These are phyloP conservation scores for Oscheius sp. DNA, from an alignment of 2,888 invertebrate genomes.

Conservation along the genomic window DNA sequence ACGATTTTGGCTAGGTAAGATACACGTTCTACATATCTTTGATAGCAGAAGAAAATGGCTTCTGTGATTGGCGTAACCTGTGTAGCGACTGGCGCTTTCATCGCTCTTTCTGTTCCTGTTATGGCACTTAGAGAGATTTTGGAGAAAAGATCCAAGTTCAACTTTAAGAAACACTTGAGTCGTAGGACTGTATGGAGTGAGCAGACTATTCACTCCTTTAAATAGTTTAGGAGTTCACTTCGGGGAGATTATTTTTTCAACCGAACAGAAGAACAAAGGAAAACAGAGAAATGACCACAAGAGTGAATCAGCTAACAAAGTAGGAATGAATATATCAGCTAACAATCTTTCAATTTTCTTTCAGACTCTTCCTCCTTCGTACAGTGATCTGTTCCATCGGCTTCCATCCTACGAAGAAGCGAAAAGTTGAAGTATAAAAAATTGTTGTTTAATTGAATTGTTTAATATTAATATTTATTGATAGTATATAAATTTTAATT, in stretches of 20 bases:
- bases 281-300: no score
- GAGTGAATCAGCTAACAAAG: no score
- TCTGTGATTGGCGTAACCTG: not conserved
- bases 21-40: not conserved
- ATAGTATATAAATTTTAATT: no score
- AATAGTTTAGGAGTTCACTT: not conserved
- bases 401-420: no score
- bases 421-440: no score
- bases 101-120: not conserved
- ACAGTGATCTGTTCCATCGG: not conserved
- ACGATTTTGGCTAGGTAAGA: conserved; percentile 5
- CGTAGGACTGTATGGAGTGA: not conserved
- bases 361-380: not conserved
- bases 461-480: no score
- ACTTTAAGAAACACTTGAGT: not conserved
- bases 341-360: no score
- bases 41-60: not conserved
- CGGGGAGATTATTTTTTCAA: not conserved
- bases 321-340: no score
- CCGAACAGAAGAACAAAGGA: no score
- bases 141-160: not conserved
- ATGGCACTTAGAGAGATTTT: not conserved
- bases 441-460: no score
- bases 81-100: not conserved
- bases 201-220: not conserved